phyloP scores from a whole-genome alignment of 2,113 vertebrate species.

The Microcebus jonahi region DNA sequence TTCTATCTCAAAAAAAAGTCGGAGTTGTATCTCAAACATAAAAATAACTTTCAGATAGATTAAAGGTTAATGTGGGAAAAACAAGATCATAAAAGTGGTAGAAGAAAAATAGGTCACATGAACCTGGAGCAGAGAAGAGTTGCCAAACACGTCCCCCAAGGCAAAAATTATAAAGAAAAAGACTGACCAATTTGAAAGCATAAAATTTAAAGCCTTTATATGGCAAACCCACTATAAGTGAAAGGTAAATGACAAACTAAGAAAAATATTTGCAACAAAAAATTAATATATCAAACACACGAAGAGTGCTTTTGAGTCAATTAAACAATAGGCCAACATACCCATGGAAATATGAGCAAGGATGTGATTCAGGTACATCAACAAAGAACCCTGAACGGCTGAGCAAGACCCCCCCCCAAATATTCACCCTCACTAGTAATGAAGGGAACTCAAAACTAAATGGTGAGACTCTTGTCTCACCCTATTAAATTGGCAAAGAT shows the following conservation, averaged over 20 bases:
- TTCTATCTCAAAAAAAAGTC: not conserved
- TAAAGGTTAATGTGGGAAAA: not conserved
- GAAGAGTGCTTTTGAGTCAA: not conserved
- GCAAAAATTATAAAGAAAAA: not conserved
- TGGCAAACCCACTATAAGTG: not conserved
- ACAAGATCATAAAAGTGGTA: not conserved
- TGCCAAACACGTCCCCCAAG: not conserved
- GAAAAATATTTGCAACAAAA: not conserved
- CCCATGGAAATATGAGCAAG: not conserved
- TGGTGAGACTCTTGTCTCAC: not conserved
- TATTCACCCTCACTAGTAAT: not conserved
- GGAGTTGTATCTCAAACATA: not conserved
- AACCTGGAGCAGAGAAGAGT: not conserved
- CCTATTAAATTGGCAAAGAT: not conserved
- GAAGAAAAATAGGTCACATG: not conserved
- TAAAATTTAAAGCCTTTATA: not conserved
- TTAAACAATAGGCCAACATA: not conserved
- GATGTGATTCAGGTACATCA: not conserved
- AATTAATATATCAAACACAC: not conserved
- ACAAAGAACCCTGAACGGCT: not conserved
- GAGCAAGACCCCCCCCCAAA: not conserved
- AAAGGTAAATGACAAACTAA: conserved; percentile 18
- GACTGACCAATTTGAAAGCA: not conserved
- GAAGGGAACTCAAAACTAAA: not conserved
- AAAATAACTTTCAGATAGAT: not conserved